phyloP scores from a whole-genome alignment of 2,113 vertebrate genomes.

The Callipepla californica region DNA sequence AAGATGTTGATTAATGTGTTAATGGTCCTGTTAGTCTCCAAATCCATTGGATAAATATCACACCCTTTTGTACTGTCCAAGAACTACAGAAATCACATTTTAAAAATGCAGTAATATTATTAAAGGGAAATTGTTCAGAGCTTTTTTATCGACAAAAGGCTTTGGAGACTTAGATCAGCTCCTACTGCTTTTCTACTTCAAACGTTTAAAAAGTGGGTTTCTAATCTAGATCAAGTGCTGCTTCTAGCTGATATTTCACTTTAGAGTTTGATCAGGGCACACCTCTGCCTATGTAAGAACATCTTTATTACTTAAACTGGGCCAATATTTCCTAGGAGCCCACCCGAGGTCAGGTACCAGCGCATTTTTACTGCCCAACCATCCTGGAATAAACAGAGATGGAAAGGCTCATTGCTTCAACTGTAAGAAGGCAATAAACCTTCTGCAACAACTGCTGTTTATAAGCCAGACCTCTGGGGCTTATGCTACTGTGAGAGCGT shows the following conservation, averaged over 20 bases:
- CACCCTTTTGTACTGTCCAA: slow-evolving; percentile 11
- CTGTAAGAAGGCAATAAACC: background rate
- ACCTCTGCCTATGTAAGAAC: background rate
- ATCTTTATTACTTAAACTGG: slow-evolving; percentile 33
- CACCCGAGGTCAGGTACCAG: background rate
- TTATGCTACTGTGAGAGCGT: slow-evolving; percentile 15
- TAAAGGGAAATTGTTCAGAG: slow-evolving; percentile 31
- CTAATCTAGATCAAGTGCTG: slow-evolving; percentile 43
- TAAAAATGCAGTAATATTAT: background rate
- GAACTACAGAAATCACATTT: background rate
- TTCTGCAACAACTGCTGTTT: slow-evolving; percentile 39
- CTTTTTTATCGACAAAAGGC: slow-evolving; percentile 24
- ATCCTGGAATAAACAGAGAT: slow-evolving; percentile 32
- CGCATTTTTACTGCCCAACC: slow-evolving; percentile 8
- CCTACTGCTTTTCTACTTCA: slow-evolving; percentile 25
- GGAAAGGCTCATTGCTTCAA: background rate
- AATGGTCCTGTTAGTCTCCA: background rate
- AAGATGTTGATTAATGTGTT: slow-evolving; percentile 3
- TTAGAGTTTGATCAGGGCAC: slow-evolving; percentile 4
- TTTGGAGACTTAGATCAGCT: slow-evolving; percentile 21
- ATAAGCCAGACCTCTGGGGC: slow-evolving; percentile 5
- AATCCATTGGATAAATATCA: slow-evolving; percentile 10
- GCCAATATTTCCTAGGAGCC: slow-evolving; percentile 35
- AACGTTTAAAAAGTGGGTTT: slow-evolving; percentile 27
- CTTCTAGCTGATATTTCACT: slow-evolving; percentile 36